Base-by-base conservation (phyloP, 1,140 invertebrate species). In the Aricia agestis region DNA sequence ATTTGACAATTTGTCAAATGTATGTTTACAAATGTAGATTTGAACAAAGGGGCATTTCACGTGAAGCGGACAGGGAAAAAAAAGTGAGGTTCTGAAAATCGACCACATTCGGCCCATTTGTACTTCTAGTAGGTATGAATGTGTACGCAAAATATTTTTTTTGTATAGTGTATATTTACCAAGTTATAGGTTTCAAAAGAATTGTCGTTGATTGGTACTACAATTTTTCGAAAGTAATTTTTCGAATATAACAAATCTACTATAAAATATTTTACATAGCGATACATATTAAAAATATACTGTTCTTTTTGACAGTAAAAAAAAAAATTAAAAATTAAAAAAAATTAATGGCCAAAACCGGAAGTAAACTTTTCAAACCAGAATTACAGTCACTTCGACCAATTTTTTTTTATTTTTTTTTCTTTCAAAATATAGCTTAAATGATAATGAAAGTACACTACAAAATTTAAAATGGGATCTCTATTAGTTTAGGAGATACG, bases 381-480 rank as follows among this genome's bases (percentile, higher is more conserved):
- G 65, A 66, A 32, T 66, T 66, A 6, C 65, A 66, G 19, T 66
- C 19, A 66, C 65, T 66, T 66, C 19, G 25, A 41, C 65, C 19
- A 41, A 32, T 66, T 66, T 66, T 66, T 32, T 66, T 66, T 66
- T 66, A 15, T 32, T 66, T 32, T 66, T 66, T 66, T 66, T 66
- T 41, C 31, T 15, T 66, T 66, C 32, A 66, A 66, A 66, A 66
- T 66, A 66, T 41, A 66, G 45, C 71, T 67, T 41, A 71, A 71
- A 57, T 2, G 18, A 71, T 71, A 71, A 15, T 17, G 13, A 72
- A 68, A 68, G n/a, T 68, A 72, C 31, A 10, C 17, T 65, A 63
- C 10, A 71, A 66, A 42, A 66, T 66, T 71, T 31, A 66, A 66
- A 57, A 71, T 66, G 63, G 41, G 17, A 65, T 72, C 41, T 68